A percentile compares a stretch with the other conserved stretches of the same genome.
Evolutionary conservation across 2,113 vertebrate genomes (phyloP).

Genomic region (Andinoacara biseriatus): DNA sequence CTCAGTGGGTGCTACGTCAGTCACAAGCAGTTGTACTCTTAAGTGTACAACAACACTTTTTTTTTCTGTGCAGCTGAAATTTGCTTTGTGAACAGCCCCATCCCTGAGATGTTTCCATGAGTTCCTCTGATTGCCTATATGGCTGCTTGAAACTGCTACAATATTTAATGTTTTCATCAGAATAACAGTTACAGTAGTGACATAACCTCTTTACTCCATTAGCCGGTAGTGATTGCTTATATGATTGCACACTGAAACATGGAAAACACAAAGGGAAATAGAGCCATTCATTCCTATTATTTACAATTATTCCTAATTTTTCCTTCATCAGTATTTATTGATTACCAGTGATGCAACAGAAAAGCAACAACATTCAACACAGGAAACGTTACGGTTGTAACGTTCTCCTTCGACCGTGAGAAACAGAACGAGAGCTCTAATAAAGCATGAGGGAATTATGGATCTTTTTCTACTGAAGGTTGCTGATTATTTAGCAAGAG

Average conservation of each 20-base stretch:
- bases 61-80: neutral
- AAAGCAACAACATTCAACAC: neutral
- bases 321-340: neutral
- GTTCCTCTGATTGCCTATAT: neutral
- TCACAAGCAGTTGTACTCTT: neutral
- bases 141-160: neutral
- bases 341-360: neutral
- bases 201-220: neutral
- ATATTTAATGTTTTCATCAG: neutral
- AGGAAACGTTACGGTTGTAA: neutral
- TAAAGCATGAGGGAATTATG: neutral
- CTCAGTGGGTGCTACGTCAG: neutral
- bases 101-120: neutral
- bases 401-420: neutral
- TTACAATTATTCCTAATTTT: neutral
- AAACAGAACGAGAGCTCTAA: constrained; percentile 5
- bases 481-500: neutral
- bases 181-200: neutral
- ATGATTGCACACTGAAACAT: neutral
- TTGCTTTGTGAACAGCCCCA: neutral
- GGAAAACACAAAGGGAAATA: neutral
- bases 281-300: neutral
- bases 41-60: neutral
- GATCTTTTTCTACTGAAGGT: neutral
- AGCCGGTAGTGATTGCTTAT: neutral